Evolutionary conservation across 2,888 invertebrate species (phyloP), one percentile per base, ranked within the genome.

Genomic region (Oligia latruncula): DNA sequence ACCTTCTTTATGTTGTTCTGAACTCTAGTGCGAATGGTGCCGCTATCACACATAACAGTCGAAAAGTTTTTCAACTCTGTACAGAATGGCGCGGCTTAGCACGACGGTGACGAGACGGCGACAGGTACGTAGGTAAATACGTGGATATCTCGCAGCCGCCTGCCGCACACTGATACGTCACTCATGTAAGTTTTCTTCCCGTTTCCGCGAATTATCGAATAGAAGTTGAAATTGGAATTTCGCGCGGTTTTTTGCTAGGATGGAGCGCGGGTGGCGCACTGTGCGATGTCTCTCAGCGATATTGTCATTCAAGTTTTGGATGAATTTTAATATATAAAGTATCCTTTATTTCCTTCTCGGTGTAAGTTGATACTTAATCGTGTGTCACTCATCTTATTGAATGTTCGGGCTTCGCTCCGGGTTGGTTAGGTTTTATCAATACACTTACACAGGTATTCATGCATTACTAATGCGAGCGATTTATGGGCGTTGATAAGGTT

Each of bases 101-200:
- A 88, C 76, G 77, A 71, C 64, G 83, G 83, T 94, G 95, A 95
- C 93, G 94, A 94, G 93, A 92, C 92, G 93, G 84, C 90, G 90
- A 89, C 94, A 93, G 94, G 93, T 93, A 92, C 82, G 81, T 84
- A 87, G 80, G 88, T 89, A 89, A 92, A 93, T 92, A 91, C 90
- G 89, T 88, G 92, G 90, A 88, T 92, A 93, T 94, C 93, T 91
- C 91, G 81, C 88, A 82, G 87, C 83, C 90, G 93, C 92, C 95
- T 95, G 95, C 92, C 91, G 85, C 88, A 88, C 89, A 81, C 89
- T 91, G 96, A 96, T 96, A 96, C 92, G 96, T 96, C 96, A 95
- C 93, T 96, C 96, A 95, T 94, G 90, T 91, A 93, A 95, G 94
- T 95, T 95, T 95, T 93, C 93, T 94, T 93, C 90, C 90, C 89